These are phyloP conservation scores for Vespertilio murinus DNA, from an alignment of 2,797 vertebrate genomes.

Conservation along the genomic window DNA sequence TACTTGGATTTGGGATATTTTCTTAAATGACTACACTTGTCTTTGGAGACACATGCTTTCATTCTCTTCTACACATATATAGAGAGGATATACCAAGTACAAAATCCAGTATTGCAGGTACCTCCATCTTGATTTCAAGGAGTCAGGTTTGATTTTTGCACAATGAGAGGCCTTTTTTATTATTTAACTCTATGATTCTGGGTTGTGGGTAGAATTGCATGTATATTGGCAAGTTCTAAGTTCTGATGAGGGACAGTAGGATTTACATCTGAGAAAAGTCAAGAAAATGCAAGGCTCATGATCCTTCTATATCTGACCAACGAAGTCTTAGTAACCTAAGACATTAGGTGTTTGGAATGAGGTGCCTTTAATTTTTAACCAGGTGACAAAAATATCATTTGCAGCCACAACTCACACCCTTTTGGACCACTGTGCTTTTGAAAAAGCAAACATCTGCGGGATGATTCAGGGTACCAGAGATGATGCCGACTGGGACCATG, in stretches of 20 bases:
- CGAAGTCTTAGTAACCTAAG: background rate
- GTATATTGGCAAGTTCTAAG: background rate
- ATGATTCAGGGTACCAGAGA: constrained; percentile 91
- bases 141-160: background rate
- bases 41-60: background rate
- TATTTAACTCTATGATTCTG: background rate
- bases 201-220: background rate
- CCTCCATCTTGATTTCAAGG: background rate
- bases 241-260: background rate
- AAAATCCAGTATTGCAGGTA: background rate
- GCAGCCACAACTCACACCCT: constrained; percentile 90
- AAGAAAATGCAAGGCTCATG: background rate
- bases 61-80: background rate
- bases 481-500: constrained; percentile 89
- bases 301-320: background rate
- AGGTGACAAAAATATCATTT: background rate
- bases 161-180: background rate
- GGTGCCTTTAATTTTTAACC: constrained; percentile 46
- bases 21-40: background rate
- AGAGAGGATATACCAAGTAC: background rate
- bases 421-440: constrained; percentile 93
- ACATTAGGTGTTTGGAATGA: background rate
- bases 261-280: background rate
- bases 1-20: background rate
- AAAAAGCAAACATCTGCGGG: constrained; percentile 91